phyloP scores from a whole-genome alignment of 2,888 invertebrate genomes.

The Lymantria monacha region DNA sequence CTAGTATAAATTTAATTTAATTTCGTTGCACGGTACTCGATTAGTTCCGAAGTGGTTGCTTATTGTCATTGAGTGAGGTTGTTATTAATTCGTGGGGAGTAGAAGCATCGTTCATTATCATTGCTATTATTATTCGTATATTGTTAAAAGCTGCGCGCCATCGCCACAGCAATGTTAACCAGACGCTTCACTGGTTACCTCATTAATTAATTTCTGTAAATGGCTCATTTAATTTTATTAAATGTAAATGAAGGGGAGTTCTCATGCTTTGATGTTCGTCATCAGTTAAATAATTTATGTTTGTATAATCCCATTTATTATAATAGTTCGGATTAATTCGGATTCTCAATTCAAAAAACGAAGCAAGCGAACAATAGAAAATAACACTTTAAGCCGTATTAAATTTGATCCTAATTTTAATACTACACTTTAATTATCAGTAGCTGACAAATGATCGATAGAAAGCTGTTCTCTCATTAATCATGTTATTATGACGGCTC shows the following conservation, averaged over 20 bases:
- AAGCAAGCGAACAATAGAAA: constrained; percentile 12
- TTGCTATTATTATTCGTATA: constrained; percentile 59
- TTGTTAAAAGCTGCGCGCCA: constrained; percentile 39
- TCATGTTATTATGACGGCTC: constrained; percentile 73
- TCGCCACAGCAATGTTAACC: constrained; percentile 44
- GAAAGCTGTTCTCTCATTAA: constrained; percentile 68
- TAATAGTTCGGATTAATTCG: constrained; percentile 15
- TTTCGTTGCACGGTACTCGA: constrained; percentile 65
- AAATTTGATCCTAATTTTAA: constrained; percentile 55
- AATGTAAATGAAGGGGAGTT: constrained; percentile 78
- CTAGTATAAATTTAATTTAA: constrained; percentile 63
- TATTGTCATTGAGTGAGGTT: constrained; percentile 77
- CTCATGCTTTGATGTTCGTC: constrained; percentile 51
- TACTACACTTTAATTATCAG: constrained; percentile 69
- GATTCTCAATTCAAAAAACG: constrained; percentile 11
- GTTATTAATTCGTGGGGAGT: constrained; percentile 78
- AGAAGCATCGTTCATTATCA: constrained; percentile 66
- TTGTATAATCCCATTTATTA: constrained; percentile 25
- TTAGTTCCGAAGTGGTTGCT: constrained; percentile 72
- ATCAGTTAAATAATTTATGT: constrained; percentile 49
- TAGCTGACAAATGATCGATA: constrained; percentile 75
- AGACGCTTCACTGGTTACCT: constrained; percentile 75
- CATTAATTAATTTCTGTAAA: constrained; percentile 81
- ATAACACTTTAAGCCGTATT: constrained; percentile 38
- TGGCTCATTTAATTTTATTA: constrained; percentile 82